Percentiles rank a stretch among this genome's conserved stretches.
Evolutionary conservation across 2,888 invertebrate genomes (phyloP).

Genomic region (Schizotus pectinicornis): DNA sequence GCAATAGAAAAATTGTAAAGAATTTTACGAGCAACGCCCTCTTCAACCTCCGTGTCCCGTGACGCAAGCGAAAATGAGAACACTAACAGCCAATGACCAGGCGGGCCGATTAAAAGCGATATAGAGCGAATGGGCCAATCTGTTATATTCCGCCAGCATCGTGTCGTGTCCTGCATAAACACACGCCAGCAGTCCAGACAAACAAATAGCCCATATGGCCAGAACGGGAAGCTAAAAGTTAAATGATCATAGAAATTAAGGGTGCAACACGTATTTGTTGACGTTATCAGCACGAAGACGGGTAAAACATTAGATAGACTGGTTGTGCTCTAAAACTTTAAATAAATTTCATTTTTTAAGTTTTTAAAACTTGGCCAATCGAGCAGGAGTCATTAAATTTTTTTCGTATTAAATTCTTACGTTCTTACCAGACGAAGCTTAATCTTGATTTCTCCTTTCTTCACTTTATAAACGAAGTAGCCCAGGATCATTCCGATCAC

Average conservation of each 20-base stretch:
- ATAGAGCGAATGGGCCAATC: slow-evolving; percentile 23
- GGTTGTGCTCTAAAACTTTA: too few relatives aligned
- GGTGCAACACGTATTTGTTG: too few relatives aligned
- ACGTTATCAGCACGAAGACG: too few relatives aligned
- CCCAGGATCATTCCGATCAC: slow-evolving; percentile 24
- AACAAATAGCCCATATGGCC: slow-evolving; percentile 12
- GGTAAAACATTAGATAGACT: too few relatives aligned
- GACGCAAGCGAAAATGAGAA: slow-evolving; percentile 58
- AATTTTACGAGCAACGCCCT: too few relatives aligned
- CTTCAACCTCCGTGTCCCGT: slow-evolving; percentile 17
- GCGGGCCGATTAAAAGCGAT: slow-evolving; percentile 53
- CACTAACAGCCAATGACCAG: slow-evolving; percentile 58
- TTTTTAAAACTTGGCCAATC: too few relatives aligned
- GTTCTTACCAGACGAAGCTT: slow-evolving; percentile 6
- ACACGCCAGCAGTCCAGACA: slow-evolving; percentile 9
- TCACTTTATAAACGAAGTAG: slow-evolving; percentile 19
- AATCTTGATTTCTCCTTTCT: not conserved
- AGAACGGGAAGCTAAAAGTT: slow-evolving; percentile 1
- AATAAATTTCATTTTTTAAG: too few relatives aligned
- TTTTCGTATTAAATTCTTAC: too few relatives aligned
- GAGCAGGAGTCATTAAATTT: too few relatives aligned
- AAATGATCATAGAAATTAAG: not conserved
- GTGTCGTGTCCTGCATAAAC: slow-evolving; percentile 17
- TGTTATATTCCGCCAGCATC: slow-evolving; percentile 18
- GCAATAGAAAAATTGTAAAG: slow-evolving; percentile 3